Conservation (phyloP, 2,888 invertebrate species). For the Amblyteles armatorius region DNA sequence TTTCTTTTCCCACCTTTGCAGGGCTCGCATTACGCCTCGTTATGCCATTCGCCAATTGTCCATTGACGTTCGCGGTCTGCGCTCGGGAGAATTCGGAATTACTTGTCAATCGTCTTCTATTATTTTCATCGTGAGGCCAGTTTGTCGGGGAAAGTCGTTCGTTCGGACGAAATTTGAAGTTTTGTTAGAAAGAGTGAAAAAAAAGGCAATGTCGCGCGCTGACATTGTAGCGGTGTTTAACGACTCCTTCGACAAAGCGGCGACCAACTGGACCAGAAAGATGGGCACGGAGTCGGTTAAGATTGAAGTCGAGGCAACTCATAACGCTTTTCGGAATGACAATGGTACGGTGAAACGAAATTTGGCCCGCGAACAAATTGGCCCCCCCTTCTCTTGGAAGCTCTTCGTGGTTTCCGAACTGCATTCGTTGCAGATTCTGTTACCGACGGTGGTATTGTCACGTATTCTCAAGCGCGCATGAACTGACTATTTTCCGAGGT, state of each 20-base stretch:
- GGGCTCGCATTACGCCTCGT: constrained; percentile 32
- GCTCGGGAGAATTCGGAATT: background rate
- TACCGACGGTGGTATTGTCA: too few species aligned
- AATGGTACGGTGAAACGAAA: constrained; percentile 32
- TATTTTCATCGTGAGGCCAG: background rate
- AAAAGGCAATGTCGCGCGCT: constrained; percentile 27
- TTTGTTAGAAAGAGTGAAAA: background rate
- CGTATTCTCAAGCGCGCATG: too few species aligned
- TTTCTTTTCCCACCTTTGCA: constrained; percentile 17
- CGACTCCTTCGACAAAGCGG: constrained; percentile 29
- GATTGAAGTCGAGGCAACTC: constrained; percentile 73
- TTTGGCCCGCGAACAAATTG: too few species aligned
- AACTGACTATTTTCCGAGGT: too few species aligned
- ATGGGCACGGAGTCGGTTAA: constrained; percentile 64
- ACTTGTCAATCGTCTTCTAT: background rate
- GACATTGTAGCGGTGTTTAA: constrained; percentile 56
- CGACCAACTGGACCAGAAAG: constrained; percentile 14
- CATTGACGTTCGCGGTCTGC: constrained; percentile 20
- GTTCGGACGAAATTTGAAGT: background rate
- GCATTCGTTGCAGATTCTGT: too few species aligned
- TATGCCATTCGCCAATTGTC: constrained; percentile 48
- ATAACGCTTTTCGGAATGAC: constrained; percentile 51
- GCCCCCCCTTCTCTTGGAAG: too few species aligned
- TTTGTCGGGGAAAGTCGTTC: background rate
- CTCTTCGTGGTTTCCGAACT: too few species aligned